A percentile compares a stretch with the other conserved stretches of the same genome.
These are phyloP conservation scores for Galerucella calmariensis DNA, from an alignment of 2,888 invertebrate genomes.

Conservation along the genomic window DNA sequence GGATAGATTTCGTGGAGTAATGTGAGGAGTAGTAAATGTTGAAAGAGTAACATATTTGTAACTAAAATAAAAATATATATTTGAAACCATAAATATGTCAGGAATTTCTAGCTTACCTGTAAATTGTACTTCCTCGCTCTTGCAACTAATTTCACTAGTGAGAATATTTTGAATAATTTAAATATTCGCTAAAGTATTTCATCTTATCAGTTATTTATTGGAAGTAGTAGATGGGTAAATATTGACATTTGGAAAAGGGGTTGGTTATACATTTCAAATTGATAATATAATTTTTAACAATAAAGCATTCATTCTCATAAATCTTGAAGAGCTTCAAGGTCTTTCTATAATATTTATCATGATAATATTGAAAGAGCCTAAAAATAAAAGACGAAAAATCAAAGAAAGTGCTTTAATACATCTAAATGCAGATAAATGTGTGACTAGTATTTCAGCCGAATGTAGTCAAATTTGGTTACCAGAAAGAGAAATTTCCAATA, in stretches of 20 bases:
- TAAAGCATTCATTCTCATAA: neutral
- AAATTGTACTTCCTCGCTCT: neutral
- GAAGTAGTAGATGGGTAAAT: conserved; percentile 10
- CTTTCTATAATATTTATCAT: too few species aligned
- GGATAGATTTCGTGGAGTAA: conserved; percentile 6
- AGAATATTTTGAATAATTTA: neutral
- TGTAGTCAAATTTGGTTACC: too few species aligned
- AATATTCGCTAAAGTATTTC: neutral
- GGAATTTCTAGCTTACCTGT: neutral
- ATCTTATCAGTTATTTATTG: neutral
- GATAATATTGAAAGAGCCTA: too few species aligned
- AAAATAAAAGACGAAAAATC: too few species aligned
- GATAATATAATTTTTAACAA: conserved; percentile 6
- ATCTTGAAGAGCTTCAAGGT: neutral
- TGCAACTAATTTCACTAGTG: neutral
- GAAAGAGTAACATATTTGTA: neutral
- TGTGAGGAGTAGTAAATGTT: conserved; percentile 20
- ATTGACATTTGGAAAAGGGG: conserved; percentile 8
- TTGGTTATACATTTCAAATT: neutral
- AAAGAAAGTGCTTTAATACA: too few species aligned
- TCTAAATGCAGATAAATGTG: too few species aligned
- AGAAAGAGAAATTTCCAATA: too few species aligned
- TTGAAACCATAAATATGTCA: too few species aligned
- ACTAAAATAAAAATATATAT: neutral
- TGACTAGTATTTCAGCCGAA: too few species aligned